These are phyloP conservation scores for Acanthurus tractus DNA, from an alignment of 2,797 vertebrate species.

Conservation along the genomic window DNA sequence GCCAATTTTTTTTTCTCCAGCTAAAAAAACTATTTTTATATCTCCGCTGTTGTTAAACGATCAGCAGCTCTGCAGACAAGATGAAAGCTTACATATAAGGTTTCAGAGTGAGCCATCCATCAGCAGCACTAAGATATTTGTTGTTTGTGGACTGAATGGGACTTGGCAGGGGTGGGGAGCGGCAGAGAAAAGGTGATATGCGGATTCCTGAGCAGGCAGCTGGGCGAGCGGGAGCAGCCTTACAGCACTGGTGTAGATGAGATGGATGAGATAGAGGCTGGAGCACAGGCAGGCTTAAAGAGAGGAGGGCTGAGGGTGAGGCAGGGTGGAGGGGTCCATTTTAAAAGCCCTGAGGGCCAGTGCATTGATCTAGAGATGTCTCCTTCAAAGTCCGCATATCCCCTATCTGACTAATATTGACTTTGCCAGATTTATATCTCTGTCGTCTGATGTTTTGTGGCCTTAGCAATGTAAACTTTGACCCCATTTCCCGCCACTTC, in stretches of 20 bases:
- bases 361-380: slow-evolving; percentile 75
- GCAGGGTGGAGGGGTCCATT: slow-evolving; percentile 30
- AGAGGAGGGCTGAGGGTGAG: slow-evolving; percentile 38
- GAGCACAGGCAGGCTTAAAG: slow-evolving; percentile 55
- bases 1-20: background rate
- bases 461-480: slow-evolving; percentile 75
- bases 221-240: slow-evolving; percentile 63
- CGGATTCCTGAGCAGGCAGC: slow-evolving; percentile 70
- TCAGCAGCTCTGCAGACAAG: slow-evolving; percentile 47
- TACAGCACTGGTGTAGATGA: slow-evolving; percentile 66
- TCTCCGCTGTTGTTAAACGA: slow-evolving; percentile 20
- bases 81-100: slow-evolving; percentile 56
- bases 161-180: slow-evolving; percentile 17
- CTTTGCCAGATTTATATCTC: slow-evolving; percentile 79
- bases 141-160: slow-evolving; percentile 64
- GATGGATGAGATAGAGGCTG: slow-evolving; percentile 71
- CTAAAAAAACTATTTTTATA: slow-evolving; percentile 27
- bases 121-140: slow-evolving; percentile 61
- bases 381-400: slow-evolving; percentile 75
- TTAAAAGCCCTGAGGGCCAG: slow-evolving; percentile 52
- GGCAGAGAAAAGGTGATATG: slow-evolving; percentile 39
- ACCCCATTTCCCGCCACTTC: slow-evolving; percentile 67
- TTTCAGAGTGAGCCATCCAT: slow-evolving; percentile 63
- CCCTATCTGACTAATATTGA: slow-evolving; percentile 80
- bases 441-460: slow-evolving; percentile 74